Evolutionary conservation across 2,888 invertebrate species (phyloP).

Genomic region (Cephus nigrinus): DNA sequence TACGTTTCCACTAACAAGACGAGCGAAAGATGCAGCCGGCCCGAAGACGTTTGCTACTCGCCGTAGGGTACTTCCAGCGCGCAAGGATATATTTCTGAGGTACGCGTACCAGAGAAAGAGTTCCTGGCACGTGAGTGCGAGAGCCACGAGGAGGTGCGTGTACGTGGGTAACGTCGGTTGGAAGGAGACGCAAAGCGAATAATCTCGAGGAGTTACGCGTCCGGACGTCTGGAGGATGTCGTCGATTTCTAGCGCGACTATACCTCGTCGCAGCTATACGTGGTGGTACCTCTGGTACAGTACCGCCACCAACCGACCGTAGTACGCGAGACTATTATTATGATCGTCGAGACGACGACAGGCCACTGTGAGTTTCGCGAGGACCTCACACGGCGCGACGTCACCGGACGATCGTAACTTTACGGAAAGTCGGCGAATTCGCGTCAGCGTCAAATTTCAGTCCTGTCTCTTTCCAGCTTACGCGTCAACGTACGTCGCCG

Average conservation of each 20-base stretch:
- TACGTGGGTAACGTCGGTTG: background rate
- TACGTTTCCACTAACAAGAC: slow-evolving; percentile 46
- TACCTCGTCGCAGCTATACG: background rate
- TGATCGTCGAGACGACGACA: background rate
- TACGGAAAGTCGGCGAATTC: slow-evolving; percentile 12
- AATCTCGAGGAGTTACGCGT: slow-evolving; percentile 37
- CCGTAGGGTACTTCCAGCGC: background rate
- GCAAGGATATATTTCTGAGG: background rate
- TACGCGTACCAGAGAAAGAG: background rate
- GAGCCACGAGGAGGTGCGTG: background rate
- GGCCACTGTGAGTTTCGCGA: background rate
- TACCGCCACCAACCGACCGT: background rate
- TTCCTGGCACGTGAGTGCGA: background rate
- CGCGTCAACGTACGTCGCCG: background rate
- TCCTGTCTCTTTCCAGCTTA: background rate
- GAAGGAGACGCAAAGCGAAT: slow-evolving; percentile 28
- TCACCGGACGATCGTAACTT: slow-evolving; percentile 50
- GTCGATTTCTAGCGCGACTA: background rate
- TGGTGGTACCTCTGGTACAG: background rate
- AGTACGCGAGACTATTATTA: background rate
- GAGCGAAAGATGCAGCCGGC: slow-evolving; percentile 18
- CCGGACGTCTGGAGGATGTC: slow-evolving; percentile 12
- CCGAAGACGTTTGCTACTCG: background rate
- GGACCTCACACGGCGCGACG: background rate
- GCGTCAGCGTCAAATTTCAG: background rate